Evolutionary conservation across 2,113 vertebrate genomes (phyloP).

Genomic region (Poicephalus meyeri): DNA sequence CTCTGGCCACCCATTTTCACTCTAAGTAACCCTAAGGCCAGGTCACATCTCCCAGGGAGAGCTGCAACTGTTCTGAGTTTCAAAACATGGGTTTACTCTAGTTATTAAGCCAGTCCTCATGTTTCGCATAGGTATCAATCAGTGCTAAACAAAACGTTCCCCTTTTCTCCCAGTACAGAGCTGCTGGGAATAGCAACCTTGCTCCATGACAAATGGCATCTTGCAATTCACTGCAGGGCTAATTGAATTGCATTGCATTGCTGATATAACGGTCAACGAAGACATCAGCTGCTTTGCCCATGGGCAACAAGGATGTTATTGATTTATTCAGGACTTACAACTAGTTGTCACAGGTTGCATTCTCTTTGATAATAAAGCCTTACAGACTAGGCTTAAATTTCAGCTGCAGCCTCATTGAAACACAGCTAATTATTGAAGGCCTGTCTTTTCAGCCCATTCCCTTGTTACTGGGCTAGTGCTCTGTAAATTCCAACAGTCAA

Average conservation of each 20-base stretch:
- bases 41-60: neutral
- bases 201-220: slow-evolving; percentile 23
- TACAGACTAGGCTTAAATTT: slow-evolving; percentile 23
- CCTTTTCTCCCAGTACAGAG: neutral
- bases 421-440: slow-evolving; percentile 46
- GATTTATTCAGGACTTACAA: slow-evolving; percentile 21
- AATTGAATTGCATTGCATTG: slow-evolving; percentile 14
- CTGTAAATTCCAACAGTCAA: slow-evolving; percentile 1
- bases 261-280: neutral
- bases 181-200: slow-evolving; percentile 15
- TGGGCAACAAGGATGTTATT: slow-evolving; percentile 23
- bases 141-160: neutral
- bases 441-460: slow-evolving; percentile 3
- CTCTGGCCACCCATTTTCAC: neutral
- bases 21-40: neutral
- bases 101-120: neutral
- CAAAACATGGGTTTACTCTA: neutral
- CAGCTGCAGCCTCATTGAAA: slow-evolving; percentile 47
- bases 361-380: slow-evolving; percentile 47
- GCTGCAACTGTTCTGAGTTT: neutral
- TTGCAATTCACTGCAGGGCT: slow-evolving; percentile 14
- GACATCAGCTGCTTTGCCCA: slow-evolving; percentile 28
- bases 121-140: neutral
- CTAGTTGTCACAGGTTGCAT: slow-evolving; percentile 40
- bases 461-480: neutral